Evolutionary conservation across 2,113 vertebrate genomes (phyloP).

Genomic region (Junco hyemalis): DNA sequence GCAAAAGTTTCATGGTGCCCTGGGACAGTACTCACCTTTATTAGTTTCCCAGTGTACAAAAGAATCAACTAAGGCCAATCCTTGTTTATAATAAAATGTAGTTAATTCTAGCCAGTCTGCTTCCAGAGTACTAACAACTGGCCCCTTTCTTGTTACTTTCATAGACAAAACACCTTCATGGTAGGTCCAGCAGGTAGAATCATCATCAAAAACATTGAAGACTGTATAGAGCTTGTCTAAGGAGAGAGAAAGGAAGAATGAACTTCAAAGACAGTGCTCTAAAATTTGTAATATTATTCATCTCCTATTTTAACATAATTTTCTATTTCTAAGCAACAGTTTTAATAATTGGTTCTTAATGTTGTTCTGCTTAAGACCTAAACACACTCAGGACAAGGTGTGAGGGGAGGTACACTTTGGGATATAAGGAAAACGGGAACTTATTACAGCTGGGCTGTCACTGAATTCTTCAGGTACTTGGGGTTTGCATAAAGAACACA

Average conservation of each 20-base stretch:
- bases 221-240: slow-evolving; percentile 84
- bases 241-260: neutral
- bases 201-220: slow-evolving; percentile 86
- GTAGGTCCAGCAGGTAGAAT: slow-evolving; percentile 85
- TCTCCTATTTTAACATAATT: neutral
- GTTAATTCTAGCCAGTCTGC: slow-evolving; percentile 97
- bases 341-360: neutral
- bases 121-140: slow-evolving; percentile 87
- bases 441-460: neutral
- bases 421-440: neutral
- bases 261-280: neutral
- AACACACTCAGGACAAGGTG: neutral
- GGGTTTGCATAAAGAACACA: neutral
- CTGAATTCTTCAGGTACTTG: neutral
- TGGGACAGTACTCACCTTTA: slow-evolving; percentile 78
- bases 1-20: neutral
- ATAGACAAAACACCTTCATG: slow-evolving; percentile 89
- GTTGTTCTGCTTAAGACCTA: neutral
- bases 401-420: neutral
- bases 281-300: neutral
- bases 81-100: slow-evolving; percentile 90
- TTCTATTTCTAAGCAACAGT: neutral
- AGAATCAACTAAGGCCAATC: slow-evolving; percentile 92
- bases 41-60: slow-evolving; percentile 92
- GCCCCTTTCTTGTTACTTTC: slow-evolving; percentile 90